Percentiles rank a stretch among this genome's conserved stretches.
These are phyloP conservation scores for Pituophis catenifer DNA, from an alignment of 2,113 vertebrate species.

Conservation along the genomic window DNA sequence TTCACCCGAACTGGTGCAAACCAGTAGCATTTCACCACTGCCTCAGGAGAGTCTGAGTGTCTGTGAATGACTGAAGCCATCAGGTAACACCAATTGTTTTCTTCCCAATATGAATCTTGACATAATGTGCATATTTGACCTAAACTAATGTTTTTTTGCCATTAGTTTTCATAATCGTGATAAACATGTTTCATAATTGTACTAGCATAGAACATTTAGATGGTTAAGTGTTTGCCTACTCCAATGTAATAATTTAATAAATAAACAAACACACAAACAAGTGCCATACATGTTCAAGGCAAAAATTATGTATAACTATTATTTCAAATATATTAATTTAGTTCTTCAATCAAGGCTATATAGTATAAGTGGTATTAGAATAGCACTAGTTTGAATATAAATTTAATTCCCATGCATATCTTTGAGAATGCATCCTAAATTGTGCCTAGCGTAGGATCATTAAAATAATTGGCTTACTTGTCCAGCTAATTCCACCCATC, in stretches of 20 bases:
- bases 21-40: no score
- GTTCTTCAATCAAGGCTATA: constrained; percentile 2
- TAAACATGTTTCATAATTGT: background rate
- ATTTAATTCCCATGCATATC: background rate
- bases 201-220: background rate
- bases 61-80: background rate
- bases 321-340: constrained; percentile 14
- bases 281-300: background rate
- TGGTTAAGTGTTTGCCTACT: background rate
- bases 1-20: no score
- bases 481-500: background rate
- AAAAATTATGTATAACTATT: background rate
- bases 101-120: background rate
- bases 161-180: background rate
- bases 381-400: background rate
- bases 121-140: background rate
- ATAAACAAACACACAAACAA: background rate
- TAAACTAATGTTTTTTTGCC: background rate
- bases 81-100: background rate
- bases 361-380: background rate
- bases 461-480: background rate
- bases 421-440: background rate
- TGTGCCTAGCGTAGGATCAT: background rate
- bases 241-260: background rate
- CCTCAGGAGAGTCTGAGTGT: background rate